Evolutionary conservation across 2,113 vertebrate genomes (phyloP), one percentile per base, ranked within the genome.

Genomic region (Phycodurus eques): DNA sequence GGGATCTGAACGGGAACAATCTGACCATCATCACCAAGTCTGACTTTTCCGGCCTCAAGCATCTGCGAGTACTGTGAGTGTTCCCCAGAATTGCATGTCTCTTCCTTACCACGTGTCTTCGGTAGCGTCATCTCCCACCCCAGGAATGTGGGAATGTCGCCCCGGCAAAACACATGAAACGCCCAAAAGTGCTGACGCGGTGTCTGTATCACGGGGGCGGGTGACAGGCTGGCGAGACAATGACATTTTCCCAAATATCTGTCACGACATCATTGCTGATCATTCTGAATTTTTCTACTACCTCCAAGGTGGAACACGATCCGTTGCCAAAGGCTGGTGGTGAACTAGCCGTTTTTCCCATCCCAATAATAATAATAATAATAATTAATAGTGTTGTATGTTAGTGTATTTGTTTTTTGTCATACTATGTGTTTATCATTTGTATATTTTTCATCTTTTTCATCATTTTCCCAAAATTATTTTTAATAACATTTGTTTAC

Each of bases 1-100:
- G 96, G 59, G 96, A 98, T 70, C 94, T 98, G 88, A 97, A 98
- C 0, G 94, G 94, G 70, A 98, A 98, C 93, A 98, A 98, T 85
- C 94, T 98, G 89, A 95, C 96, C 0, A 80, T 93, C 67, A 92
- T 98, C 91, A 92, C 89, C 74, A 98, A 94, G 91, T 90, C 92
- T 0, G 96, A 96, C 90, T 95, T 96, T 2, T 81, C 88, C 0
- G 95, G 94, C 0, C 90, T 98, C 82, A 94, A 95, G 87, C 94
- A 96, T 85, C 93, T 96, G 42, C 75, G 96, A 20, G 95, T 96
- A 71, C 90, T 96, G 95, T 96, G 86, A 96, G 89, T 89, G 10
- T 12, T 35, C 47, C 13, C 13, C n/a, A 27, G 54, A 4, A 27
- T 59, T 80, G 5, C 17, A 8, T 63, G 54, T 80, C 8, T n/a